These are phyloP conservation scores for Amiota mariae DNA, from an alignment of 2,888 invertebrate species.

Conservation along the genomic window DNA sequence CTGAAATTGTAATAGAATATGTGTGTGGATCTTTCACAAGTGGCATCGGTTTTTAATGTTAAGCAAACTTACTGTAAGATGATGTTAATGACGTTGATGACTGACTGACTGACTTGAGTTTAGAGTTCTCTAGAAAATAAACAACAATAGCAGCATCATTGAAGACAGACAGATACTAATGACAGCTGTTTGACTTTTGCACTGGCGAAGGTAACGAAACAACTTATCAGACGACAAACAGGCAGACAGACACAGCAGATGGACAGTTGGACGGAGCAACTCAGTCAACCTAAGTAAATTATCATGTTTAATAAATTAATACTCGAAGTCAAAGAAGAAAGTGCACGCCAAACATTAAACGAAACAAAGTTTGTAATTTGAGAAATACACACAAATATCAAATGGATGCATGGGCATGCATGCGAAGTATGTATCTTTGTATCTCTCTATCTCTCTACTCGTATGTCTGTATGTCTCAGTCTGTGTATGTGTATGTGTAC, in stretches of 20 bases:
- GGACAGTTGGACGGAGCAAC: conserved; percentile 26
- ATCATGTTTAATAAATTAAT: conserved; percentile 56
- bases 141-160: neutral
- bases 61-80: neutral
- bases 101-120: too few species aligned
- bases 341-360: conserved; percentile 66
- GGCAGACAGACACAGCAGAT: neutral
- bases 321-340: conserved; percentile 42
- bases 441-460: neutral
- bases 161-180: conserved; percentile 8
- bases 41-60: too few species aligned
- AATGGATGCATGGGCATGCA: conserved; percentile 19
- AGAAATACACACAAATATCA: conserved; percentile 56
- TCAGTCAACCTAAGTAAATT: conserved; percentile 59
- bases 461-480: neutral
- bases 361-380: conserved; percentile 56
- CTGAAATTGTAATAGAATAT: conserved; percentile 1
- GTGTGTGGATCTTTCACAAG: too few species aligned
- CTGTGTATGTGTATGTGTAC: too few species aligned
- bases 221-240: neutral
- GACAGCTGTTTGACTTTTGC: conserved; percentile 4
- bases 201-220: neutral
- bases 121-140: too few species aligned
- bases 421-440: neutral
- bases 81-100: neutral